Evolutionary conservation across 53 echinoderm and acorn worm genomes (phyloP), one percentile per base, ranked within the genome.

Genomic region (Mesocentrotus franciscanus): DNA sequence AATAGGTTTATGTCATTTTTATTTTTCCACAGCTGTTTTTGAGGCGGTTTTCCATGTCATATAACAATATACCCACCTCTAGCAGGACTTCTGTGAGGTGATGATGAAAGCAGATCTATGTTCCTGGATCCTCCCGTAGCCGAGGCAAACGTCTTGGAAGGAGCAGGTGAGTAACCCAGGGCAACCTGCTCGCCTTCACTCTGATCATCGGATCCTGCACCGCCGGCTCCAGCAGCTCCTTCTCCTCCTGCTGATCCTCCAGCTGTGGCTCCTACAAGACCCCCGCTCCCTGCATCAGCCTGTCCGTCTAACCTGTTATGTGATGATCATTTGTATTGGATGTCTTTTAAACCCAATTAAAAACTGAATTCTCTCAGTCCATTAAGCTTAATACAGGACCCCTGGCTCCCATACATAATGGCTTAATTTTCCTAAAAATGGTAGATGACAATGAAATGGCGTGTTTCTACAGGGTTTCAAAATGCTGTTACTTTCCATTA

Each of bases 271-370:
- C 93, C 68, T 5, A 14, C 96, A 34, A 83, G 84, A 30, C 95
- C 79, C 42, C 70, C 94, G 61, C 94, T 56, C 85, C 90, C 90
- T 62, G 96, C 61, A 12, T 97, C 96, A 71, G 92, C 87, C 95
- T 96, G 97, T 34, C 98, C 96, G 60, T 97, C 97, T 95, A 97
- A 95, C 72, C 97, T 98, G 97, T 20, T 6, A 22, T 2, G 22
- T 12, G 32, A 74, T 30, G 12, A 10, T 1, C 32, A 32, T 29
- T 1, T 32, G 74, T 74, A 74, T 8, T 12, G 74, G 6, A 49
- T 49, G 49, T 49, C 49, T 49, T 49, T 49, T 49, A 49, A 49
- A 49, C 49, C 24, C 18, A 68, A 24, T 68, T 26, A 0, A 68
- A 5, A 68, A 68, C 68, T 6, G 4, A 20, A 68, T 68, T 68